phyloP scores from a whole-genome alignment of 2,113 vertebrate genomes.

The Nothobranchius kuhntae region DNA sequence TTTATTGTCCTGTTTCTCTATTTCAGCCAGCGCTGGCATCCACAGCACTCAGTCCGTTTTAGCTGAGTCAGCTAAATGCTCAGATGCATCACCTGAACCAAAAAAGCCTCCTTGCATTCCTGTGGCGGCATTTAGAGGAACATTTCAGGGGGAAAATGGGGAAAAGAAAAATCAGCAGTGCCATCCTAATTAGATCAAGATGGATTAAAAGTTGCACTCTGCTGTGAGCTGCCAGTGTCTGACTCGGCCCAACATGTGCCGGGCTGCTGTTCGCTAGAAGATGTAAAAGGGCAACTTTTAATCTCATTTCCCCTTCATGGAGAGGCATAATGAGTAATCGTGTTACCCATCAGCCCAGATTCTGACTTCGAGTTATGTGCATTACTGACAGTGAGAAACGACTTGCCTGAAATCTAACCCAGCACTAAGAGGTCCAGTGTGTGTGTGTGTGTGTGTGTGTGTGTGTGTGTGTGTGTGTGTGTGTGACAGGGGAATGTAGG shows the following conservation, averaged over 20 bases:
- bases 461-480: not conserved
- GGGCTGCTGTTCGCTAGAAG: conserved; percentile 38
- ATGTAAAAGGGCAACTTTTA: conserved; percentile 72
- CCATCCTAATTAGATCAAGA: conserved; percentile 72
- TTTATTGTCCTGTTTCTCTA: not conserved
- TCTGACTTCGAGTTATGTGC: conserved; percentile 55
- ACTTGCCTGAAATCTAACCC: conserved; percentile 67
- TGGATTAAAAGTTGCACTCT: conserved; percentile 65
- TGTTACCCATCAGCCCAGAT: conserved; percentile 63
- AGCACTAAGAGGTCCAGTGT: conserved; percentile 46
- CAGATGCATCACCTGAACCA: conserved; percentile 51
- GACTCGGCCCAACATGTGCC: conserved; percentile 35
- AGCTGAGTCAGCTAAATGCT: conserved; percentile 63
- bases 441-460: conserved; percentile 14
- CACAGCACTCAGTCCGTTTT: conserved; percentile 36
- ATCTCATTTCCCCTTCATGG: conserved; percentile 66
- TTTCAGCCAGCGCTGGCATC: conserved; percentile 27
- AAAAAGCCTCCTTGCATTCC: conserved; percentile 63
- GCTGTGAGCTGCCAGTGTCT: conserved; percentile 55
- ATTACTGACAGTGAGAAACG: conserved; percentile 75
- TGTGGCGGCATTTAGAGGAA: conserved; percentile 70
- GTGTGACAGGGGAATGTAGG: not conserved
- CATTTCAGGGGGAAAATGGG: conserved; percentile 50
- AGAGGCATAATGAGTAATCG: conserved; percentile 67
- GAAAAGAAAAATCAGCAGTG: conserved; percentile 25